phyloP scores from a whole-genome alignment of 2,797 vertebrate genomes.

The Caiman crocodilus region DNA sequence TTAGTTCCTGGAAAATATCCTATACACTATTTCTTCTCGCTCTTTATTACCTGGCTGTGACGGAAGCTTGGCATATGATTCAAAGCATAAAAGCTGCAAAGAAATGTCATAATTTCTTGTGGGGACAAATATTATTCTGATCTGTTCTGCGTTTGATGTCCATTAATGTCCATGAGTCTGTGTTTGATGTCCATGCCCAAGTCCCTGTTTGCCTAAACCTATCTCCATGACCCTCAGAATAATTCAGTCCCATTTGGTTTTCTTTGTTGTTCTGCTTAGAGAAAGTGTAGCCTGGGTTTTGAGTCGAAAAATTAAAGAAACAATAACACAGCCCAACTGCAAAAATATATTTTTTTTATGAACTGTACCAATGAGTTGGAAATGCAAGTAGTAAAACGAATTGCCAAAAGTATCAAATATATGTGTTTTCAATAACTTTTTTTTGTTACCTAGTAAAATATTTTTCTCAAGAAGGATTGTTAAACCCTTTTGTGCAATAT shows the following conservation, averaged over 20 bases:
- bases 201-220: not conserved
- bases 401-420: slow-evolving; percentile 69
- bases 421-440: slow-evolving; percentile 67
- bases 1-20: not conserved
- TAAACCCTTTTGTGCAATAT: slow-evolving; percentile 47
- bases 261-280: slow-evolving; percentile 24
- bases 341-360: slow-evolving; percentile 61
- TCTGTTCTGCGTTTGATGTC: not conserved
- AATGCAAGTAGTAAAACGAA: slow-evolving; percentile 69
- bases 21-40: not conserved
- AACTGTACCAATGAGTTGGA: slow-evolving; percentile 61
- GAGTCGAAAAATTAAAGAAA: slow-evolving; percentile 41
- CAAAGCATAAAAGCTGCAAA: not conserved
- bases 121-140: not conserved
- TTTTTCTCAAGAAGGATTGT: slow-evolving; percentile 65
- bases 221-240: not conserved
- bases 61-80: not conserved
- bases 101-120: slow-evolving; percentile 7
- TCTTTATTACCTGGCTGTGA: not conserved
- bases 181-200: not conserved
- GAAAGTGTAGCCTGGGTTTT: slow-evolving; percentile 15
- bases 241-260: not conserved
- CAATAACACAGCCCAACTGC: slow-evolving; percentile 52
- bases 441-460: slow-evolving; percentile 67
- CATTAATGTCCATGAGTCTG: not conserved